Evolutionary conservation across 2,113 vertebrate genomes (phyloP).

Genomic region (Accipiter cooperii): DNA sequence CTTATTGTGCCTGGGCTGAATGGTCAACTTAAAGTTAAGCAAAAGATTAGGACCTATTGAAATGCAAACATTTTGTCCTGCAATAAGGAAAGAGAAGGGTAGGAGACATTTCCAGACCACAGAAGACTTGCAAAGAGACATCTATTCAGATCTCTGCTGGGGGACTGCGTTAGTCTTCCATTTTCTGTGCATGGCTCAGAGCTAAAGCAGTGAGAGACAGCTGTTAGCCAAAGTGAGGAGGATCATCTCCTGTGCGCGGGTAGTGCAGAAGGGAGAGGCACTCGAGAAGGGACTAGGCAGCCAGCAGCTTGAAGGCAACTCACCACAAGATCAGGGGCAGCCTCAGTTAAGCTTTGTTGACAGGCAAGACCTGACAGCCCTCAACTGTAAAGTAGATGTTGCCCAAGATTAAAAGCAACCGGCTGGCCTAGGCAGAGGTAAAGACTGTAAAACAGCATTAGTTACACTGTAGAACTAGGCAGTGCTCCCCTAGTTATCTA

Average conservation of each 20-base stretch:
- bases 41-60: neutral
- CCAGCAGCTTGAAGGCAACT: neutral
- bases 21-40: neutral
- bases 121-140: neutral
- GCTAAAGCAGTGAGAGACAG: neutral
- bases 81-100: neutral
- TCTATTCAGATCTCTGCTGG: neutral
- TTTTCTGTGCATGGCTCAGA: neutral
- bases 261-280: neutral
- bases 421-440: neutral
- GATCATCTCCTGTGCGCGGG: neutral
- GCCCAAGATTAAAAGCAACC: neutral
- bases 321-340: accelerated
- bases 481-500: neutral
- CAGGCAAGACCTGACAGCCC: neutral
- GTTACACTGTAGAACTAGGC: neutral
- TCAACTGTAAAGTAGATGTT: neutral
- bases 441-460: neutral
- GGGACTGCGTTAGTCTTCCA: neutral
- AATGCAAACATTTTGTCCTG: neutral
- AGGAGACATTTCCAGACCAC: neutral
- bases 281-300: neutral
- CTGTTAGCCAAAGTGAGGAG: neutral
- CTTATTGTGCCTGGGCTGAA: neutral
- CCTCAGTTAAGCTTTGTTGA: neutral